phyloP scores from a whole-genome alignment of 2,113 vertebrate genomes.

The Saccopteryx bilineata region DNA sequence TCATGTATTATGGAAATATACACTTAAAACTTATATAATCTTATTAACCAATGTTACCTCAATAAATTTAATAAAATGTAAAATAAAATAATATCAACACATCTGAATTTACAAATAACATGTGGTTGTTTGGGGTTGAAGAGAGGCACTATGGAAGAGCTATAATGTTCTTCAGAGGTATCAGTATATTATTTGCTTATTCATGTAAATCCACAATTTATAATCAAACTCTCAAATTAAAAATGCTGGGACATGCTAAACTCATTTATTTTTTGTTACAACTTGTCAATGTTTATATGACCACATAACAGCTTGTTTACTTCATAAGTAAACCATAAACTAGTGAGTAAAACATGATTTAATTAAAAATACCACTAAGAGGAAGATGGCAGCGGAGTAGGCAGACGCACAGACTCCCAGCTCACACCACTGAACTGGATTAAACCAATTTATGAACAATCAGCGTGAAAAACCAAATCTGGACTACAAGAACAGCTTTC shows the following conservation, averaged over 20 bases:
- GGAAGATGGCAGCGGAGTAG: too few species aligned
- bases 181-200: not conserved
- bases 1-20: too few species aligned
- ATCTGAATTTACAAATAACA: conserved; percentile 37
- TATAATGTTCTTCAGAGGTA: not conserved
- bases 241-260: not conserved
- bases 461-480: too few species aligned
- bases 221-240: conserved; percentile 17
- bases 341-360: not conserved
- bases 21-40: too few species aligned
- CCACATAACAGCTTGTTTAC: not conserved
- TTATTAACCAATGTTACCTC: too few species aligned
- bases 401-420: too few species aligned
- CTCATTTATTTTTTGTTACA: conserved; percentile 2
- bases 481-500: too few species aligned
- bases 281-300: not conserved
- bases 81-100: not conserved
- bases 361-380: not conserved
- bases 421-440: too few species aligned
- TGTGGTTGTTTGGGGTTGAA: not conserved
- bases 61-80: too few species aligned
- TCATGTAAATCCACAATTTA: not conserved
- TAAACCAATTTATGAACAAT: too few species aligned
- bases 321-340: not conserved
- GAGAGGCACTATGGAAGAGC: not conserved